phyloP scores from a whole-genome alignment of 2,113 vertebrate genomes.

The Porphyrio hochstetteri region DNA sequence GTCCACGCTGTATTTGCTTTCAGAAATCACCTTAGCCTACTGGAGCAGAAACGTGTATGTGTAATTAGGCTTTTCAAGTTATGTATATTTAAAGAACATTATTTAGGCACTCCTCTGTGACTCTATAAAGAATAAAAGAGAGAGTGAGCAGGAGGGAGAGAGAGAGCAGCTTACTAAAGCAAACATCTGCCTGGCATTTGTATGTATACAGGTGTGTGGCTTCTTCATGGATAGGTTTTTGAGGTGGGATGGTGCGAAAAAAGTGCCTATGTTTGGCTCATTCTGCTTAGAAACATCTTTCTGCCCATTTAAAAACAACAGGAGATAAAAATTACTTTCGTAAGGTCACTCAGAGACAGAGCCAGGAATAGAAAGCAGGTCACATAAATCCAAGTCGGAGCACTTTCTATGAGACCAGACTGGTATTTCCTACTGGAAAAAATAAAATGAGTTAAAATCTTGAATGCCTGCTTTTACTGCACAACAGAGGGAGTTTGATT shows the following conservation, averaged over 20 bases:
- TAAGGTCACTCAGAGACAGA: slow-evolving; percentile 40
- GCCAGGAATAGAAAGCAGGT: slow-evolving; percentile 58
- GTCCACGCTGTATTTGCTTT: background rate
- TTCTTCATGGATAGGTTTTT: background rate
- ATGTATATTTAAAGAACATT: slow-evolving; percentile 31
- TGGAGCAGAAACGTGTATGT: background rate
- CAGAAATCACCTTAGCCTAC: slow-evolving; percentile 16
- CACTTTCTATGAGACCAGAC: slow-evolving; percentile 24
- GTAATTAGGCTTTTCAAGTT: slow-evolving; percentile 29
- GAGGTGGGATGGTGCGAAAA: background rate
- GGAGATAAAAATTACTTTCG: slow-evolving; percentile 34
- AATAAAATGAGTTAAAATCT: slow-evolving; percentile 23
- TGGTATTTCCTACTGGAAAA: slow-evolving; percentile 36
- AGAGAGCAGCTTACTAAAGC: background rate
- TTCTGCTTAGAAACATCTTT: slow-evolving; percentile 7
- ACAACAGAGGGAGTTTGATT: background rate
- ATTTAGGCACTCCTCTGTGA: slow-evolving; percentile 6
- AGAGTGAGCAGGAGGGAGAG: background rate
- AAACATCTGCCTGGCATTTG: background rate
- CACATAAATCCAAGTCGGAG: slow-evolving; percentile 47
- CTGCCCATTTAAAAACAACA: slow-evolving; percentile 47
- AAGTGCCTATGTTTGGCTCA: background rate
- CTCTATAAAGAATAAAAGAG: slow-evolving; percentile 29
- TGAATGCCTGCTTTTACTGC: slow-evolving; percentile 25
- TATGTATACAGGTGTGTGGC: background rate